Conservation (phyloP, 2,113 vertebrate genomes). For the Barnardius zonarius region DNA sequence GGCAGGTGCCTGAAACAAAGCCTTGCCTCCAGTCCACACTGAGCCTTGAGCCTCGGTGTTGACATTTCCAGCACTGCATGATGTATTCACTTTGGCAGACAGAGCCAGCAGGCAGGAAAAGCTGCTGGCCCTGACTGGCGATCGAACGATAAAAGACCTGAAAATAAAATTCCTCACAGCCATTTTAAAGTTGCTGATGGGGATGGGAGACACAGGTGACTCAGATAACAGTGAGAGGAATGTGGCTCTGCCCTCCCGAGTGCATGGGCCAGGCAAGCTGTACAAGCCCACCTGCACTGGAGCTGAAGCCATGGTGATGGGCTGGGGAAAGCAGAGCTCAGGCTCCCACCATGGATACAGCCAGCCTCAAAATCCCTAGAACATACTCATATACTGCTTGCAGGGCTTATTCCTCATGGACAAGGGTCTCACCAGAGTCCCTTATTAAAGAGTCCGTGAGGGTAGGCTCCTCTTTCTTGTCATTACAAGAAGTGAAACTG, state of each 20-base stretch:
- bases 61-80: background rate
- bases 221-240: background rate
- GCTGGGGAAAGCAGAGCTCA: background rate
- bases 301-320: background rate
- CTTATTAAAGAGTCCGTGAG: accelerated
- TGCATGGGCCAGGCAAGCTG: background rate
- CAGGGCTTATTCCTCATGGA: background rate
- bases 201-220: background rate
- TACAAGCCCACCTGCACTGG: background rate
- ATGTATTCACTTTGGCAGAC: slow-evolving; percentile 34
- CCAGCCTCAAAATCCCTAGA: background rate
- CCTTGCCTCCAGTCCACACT: accelerated
- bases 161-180: slow-evolving; percentile 37
- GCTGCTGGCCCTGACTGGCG: background rate
- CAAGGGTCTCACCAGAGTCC: background rate
- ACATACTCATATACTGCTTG: background rate
- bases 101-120: slow-evolving; percentile 26
- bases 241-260: background rate
- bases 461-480: background rate
- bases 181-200: background rate
- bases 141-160: background rate
- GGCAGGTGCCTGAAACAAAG: background rate
- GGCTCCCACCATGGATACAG: background rate
- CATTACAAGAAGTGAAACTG: background rate
- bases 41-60: background rate